Conservation (phyloP, 2,888 invertebrate species). For the Tuta absoluta region DNA sequence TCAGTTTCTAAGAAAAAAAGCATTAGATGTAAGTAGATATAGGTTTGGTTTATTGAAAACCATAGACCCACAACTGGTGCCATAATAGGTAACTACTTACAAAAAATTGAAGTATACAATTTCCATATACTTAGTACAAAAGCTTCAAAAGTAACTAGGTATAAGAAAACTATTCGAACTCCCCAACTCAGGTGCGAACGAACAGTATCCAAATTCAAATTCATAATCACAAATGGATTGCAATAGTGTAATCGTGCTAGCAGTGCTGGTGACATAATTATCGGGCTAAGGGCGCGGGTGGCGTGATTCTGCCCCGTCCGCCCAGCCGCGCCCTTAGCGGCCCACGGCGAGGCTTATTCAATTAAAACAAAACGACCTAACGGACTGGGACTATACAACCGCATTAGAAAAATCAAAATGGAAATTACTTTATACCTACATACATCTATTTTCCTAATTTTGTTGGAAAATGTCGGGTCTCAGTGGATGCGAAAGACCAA, state of each 20-base stretch:
- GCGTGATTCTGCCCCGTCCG: slow-evolving; percentile 69
- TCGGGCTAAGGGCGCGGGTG: slow-evolving; percentile 59
- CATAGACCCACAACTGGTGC: too few species aligned
- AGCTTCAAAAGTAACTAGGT: too few species aligned
- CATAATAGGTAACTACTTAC: too few species aligned
- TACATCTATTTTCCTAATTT: neutral
- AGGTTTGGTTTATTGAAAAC: too few species aligned
- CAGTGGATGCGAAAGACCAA: too few species aligned
- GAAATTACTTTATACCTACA: neutral
- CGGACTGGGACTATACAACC: slow-evolving; percentile 2
- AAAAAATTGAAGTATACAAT: too few species aligned
- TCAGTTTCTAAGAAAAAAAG: too few species aligned
- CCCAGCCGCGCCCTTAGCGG: neutral
- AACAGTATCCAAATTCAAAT: neutral
- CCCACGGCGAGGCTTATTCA: slow-evolving; percentile 20
- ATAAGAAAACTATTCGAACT: too few species aligned
- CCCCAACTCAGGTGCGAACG: too few species aligned
- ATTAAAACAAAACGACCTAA: slow-evolving; percentile 20
- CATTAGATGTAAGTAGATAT: too few species aligned
- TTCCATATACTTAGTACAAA: too few species aligned
- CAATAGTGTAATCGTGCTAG: slow-evolving; percentile 39
- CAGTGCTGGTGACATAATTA: slow-evolving; percentile 57
- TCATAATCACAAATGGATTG: slow-evolving; percentile 19
- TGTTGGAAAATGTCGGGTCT: too few species aligned
- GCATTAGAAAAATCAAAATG: slow-evolving; percentile 15